Base-by-base conservation (phyloP, 2,888 invertebrate genomes). In the Lumbricus terrestris region DNA sequence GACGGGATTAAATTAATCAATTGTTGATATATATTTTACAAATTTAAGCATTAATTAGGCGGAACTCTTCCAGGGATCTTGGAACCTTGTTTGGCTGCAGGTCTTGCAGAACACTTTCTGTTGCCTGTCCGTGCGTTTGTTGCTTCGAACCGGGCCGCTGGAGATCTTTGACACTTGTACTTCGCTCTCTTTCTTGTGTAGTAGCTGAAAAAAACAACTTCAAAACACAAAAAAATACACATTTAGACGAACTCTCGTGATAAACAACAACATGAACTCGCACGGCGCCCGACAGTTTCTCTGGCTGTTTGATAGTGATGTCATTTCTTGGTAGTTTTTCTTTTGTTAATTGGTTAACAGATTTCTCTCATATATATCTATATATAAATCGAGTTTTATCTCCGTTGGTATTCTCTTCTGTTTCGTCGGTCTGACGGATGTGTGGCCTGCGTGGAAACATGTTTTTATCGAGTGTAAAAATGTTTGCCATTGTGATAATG, bases 141-240 rank as follows among this genome's bases (percentile, higher is more conserved):
- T 35, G 20, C 16, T 18, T 1, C 85, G 85, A 85, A 85, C 18
- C 15, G 85, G 35, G 35, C 23, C 85, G 6, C 6, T 35, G 85
- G 37, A 85, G 85, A 37, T 85, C 85, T 85, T 85, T 85, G 85
- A 20, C 85, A 85, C 35, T 34, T 37, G 34, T 85, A 34, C 20
- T 83, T 85, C n/a, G 85, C 85, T 85, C 85, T 85, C 85, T 85
- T 85, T 85, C 85, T 35, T 85, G 20, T 85, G 85, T 37, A 85
- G 85, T 85, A 37, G 35, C 29, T 69, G 69, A 34, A 85, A 85
- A 85, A 85, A 35, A 85, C 37, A 5, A n/a, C n/a, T n/a, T 85
- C 33, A 85, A 85, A 85, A 34, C 18, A 18, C 37, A 85, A 85
- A 85, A 85, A 35, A 35, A 37, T 34, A 85, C 29, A 85, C 35